Evolutionary conservation across 2,888 invertebrate genomes (phyloP).

Genomic region (Parthenolecanium corni): DNA sequence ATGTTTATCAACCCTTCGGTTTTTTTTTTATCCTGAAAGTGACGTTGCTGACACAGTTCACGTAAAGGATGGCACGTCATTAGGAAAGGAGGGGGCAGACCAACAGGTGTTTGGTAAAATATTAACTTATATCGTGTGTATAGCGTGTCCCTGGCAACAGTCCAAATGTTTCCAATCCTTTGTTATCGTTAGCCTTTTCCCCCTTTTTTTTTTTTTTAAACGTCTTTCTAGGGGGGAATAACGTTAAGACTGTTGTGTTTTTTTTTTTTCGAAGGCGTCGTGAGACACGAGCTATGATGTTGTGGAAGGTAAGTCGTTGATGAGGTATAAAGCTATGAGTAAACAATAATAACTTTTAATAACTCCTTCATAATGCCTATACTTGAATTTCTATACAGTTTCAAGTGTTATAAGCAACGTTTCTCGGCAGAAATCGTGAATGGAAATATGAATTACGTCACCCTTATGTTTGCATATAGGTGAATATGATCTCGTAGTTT

Average conservation of each 20-base stretch:
- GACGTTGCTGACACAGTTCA: conserved; percentile 24
- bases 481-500: too few relatives aligned
- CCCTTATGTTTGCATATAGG: too few relatives aligned
- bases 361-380: too few relatives aligned
- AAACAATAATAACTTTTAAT: too few relatives aligned
- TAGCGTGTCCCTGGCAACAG: conserved; percentile 20
- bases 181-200: conserved; percentile 3
- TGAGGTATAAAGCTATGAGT: too few relatives aligned
- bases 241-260: too few relatives aligned
- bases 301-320: background rate
- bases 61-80: conserved; percentile 26
- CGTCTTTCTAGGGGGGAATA: background rate
- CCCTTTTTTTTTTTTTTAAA: background rate
- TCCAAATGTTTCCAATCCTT: conserved; percentile 22
- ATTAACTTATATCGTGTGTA: conserved; percentile 25
- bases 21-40: conserved; percentile 3
- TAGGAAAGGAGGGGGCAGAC: conserved; percentile 5
- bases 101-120: conserved; percentile 28
- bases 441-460: too few relatives aligned
- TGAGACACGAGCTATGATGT: too few relatives aligned
- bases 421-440: too few relatives aligned
- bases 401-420: too few relatives aligned
- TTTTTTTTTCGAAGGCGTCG: too few relatives aligned
- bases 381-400: too few relatives aligned
- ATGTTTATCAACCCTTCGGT: background rate